Base-by-base conservation (phyloP, 2,888 invertebrate species). In the Iselma pallidipennis region DNA sequence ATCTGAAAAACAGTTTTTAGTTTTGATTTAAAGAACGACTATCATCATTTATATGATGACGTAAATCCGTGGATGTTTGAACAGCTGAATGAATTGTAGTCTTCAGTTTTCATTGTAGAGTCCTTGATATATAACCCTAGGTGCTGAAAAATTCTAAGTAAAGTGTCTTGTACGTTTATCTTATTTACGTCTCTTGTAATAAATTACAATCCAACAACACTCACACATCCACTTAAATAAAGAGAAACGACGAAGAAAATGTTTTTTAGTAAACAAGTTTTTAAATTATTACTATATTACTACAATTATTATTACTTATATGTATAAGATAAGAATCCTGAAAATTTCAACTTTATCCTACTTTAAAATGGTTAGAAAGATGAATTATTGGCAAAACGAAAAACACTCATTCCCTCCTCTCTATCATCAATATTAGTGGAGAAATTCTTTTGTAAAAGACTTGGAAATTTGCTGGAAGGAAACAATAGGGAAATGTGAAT, bases 121-220 rank as follows among this genome's bases (percentile, higher is more conserved):
- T 19, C 42, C 10, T 10, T 42, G 42, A 42, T 19, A 42, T 42
- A 42, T 42, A 9, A 21, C 42, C 42, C 19, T 42, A 19, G 42
- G 10, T 21, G 42, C 42, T 42, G 42, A 42, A 42, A 42, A 42
- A 42, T 42, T 42, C 21, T 42, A 42, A 42, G 42, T 42, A 42
- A 42, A 42, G 42, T 42, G 42, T 42, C 42, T 42, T 42, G 42
- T 42, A 42, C 42, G 42, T 42, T 42, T 21, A 42, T 42, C 42
- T 42, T 42, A 42, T 42, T 42, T 42, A 42, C 21, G 21, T 42
- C 42, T 21, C n/a, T 21, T 42, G 10, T 42, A 42, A 42, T 42
- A 42, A 42, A 42, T 42, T 42, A 21, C 42, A 21, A 42, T 42
- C 12, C 42, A 42, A 42, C 19, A 9, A 10, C 29, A 10, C n/a